Conservation (phyloP, 2,888 invertebrate species). For the Listrodromus nycthemerus region DNA sequence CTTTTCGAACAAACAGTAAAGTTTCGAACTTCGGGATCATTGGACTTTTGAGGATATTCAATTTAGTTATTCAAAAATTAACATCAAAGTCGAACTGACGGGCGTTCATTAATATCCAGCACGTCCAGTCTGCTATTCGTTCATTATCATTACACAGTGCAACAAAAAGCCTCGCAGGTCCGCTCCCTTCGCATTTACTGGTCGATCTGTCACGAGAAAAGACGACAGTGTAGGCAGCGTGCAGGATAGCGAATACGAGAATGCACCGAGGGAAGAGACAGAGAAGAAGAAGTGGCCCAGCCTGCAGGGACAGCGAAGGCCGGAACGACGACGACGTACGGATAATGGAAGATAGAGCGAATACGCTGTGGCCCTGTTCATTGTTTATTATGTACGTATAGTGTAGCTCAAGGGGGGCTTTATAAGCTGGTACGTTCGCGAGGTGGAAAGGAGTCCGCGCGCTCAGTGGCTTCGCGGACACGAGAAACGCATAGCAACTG, state of each 20-base stretch:
- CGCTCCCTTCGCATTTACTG: constrained; percentile 51
- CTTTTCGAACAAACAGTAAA: neutral
- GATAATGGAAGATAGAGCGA: constrained; percentile 72
- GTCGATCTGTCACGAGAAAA: constrained; percentile 59
- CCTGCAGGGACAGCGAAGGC: constrained; percentile 58
- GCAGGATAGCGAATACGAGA: constrained; percentile 46
- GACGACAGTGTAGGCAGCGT: constrained; percentile 42
- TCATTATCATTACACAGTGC: constrained; percentile 55
- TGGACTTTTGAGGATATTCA: constrained; percentile 45
- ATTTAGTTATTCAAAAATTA: constrained; percentile 34
- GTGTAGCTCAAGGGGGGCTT: constrained; percentile 63
- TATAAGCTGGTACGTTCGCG: constrained; percentile 59
- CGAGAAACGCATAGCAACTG: constrained; percentile 59
- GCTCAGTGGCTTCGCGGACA: constrained; percentile 58
- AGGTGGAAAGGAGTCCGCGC: constrained; percentile 57
- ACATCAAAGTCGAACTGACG: constrained; percentile 30
- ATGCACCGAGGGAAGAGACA: constrained; percentile 43
- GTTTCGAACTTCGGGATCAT: constrained; percentile 1
- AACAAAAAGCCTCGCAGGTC: constrained; percentile 47
- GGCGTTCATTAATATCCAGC: constrained; percentile 46
- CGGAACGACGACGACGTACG: constrained; percentile 66
- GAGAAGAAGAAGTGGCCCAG: constrained; percentile 47
- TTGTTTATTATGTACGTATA: constrained; percentile 72
- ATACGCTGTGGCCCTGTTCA: constrained; percentile 68
- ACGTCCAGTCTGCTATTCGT: constrained; percentile 35